Percentiles rank a stretch among this genome's conserved stretches.
These are phyloP conservation scores for Aegithalos caudatus DNA, from an alignment of 2,113 vertebrate species.

Conservation along the genomic window DNA sequence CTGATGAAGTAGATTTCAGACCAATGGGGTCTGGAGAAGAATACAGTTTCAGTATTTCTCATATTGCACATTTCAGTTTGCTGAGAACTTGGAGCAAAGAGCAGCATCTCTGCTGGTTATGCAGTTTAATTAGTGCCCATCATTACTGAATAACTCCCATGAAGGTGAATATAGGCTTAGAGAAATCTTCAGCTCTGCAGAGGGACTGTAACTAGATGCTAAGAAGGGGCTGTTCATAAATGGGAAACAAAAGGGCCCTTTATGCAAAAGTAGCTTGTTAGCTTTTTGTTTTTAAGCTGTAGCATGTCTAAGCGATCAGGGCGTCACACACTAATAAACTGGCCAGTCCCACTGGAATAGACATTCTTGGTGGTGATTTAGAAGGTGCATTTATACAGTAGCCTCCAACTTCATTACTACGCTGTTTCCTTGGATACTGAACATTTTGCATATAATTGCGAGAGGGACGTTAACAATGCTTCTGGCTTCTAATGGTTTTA, in stretches of 20 bases:
- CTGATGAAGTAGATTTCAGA: background rate
- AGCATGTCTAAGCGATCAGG: background rate
- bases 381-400: conserved; percentile 46
- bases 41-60: background rate
- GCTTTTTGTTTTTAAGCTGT: conserved; percentile 48
- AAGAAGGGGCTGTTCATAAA: background rate
- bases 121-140: conserved; percentile 5
- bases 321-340: conserved; percentile 34
- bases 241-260: background rate
- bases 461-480: background rate
- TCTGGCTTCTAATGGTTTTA: conserved; percentile 24
- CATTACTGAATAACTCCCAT: background rate
- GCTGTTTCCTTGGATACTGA: conserved; percentile 51
- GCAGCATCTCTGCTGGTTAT: background rate
- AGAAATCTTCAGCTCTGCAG: background rate
- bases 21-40: fast-evolving
- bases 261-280: conserved; percentile 51
- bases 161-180: conserved; percentile 23
- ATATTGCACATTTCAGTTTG: background rate
- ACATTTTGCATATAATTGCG: conserved; percentile 11
- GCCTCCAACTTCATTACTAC: conserved; percentile 42
- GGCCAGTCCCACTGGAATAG: background rate
- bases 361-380: conserved; percentile 20
- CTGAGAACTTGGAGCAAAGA: background rate
- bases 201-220: conserved; percentile 10